These are phyloP conservation scores for Rhinogobio ventralis DNA, from an alignment of 2,797 vertebrate species.

Conservation along the genomic window DNA sequence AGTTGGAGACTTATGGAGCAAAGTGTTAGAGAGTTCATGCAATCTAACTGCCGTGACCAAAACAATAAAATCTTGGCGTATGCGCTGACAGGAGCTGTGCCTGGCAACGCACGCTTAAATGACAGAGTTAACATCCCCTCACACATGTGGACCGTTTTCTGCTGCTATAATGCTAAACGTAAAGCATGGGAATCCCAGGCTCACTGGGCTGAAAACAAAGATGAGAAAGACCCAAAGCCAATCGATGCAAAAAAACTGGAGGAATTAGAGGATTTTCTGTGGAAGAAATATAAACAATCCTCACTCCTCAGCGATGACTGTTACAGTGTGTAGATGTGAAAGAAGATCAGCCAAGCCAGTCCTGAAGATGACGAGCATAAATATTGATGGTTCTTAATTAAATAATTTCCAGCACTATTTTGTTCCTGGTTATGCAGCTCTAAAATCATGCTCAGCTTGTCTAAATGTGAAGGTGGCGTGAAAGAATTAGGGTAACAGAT, in stretches of 20 bases:
- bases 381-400: no score
- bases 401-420: no score
- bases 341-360: no score
- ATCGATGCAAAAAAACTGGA: rapidly evolving
- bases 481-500: background rate
- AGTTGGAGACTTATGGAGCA: background rate
- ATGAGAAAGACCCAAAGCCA: rapidly evolving
- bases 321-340: no score
- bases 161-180: background rate
- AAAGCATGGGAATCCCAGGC: background rate
- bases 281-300: rapidly evolving
- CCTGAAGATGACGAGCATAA: no score
- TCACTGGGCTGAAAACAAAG: background rate
- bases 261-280: background rate
- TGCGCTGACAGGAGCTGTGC: background rate
- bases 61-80: background rate
- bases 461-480: background rate
- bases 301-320: background rate
- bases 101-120: background rate
- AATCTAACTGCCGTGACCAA: background rate
- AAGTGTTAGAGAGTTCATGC: background rate
- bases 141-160: background rate
- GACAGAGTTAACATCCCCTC: background rate
- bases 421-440: no score
- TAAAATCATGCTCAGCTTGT: background rate